Evolutionary conservation across 2,113 vertebrate genomes (phyloP).

Genomic region (Galeopterus variegatus): DNA sequence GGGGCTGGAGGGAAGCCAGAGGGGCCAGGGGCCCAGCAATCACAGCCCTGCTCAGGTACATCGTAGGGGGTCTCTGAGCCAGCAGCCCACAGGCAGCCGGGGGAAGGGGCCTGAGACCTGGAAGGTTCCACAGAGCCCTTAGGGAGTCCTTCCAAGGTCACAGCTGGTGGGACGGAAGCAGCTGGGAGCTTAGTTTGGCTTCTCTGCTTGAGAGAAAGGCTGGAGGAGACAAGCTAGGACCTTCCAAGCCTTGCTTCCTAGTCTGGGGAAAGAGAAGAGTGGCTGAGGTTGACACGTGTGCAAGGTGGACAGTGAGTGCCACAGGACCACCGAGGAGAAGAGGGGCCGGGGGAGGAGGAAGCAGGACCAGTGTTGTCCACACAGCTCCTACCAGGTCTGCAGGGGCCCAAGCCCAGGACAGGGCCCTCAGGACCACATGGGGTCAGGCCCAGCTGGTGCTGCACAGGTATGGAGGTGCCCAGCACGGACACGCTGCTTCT

Average conservation of each 20-base stretch:
- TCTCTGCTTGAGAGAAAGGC: not conserved
- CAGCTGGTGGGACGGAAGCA: not conserved
- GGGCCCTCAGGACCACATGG: not conserved
- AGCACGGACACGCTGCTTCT: not conserved
- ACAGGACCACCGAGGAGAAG: not conserved
- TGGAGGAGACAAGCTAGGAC: not conserved
- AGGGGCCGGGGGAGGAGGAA: not conserved
- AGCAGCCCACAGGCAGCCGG: not conserved
- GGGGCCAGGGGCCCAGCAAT: fast-evolving
- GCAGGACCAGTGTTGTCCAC: not conserved
- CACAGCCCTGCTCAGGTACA: not conserved
- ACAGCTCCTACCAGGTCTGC: not conserved
- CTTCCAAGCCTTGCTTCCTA: not conserved
- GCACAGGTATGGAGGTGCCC: not conserved
- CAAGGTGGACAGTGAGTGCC: not conserved
- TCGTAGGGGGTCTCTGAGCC: not conserved
- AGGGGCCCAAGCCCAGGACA: not conserved
- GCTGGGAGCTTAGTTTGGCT: not conserved
- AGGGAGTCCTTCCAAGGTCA: not conserved
- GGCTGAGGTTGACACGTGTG: not conserved
- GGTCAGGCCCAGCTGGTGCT: not conserved
- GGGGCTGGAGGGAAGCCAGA: not conserved
- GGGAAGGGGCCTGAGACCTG: not conserved
- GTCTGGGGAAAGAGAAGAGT: not conserved
- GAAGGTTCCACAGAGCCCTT: not conserved